These are phyloP conservation scores for Orthonevra nobilis DNA, from an alignment of 2,888 invertebrate species.

Conservation along the genomic window DNA sequence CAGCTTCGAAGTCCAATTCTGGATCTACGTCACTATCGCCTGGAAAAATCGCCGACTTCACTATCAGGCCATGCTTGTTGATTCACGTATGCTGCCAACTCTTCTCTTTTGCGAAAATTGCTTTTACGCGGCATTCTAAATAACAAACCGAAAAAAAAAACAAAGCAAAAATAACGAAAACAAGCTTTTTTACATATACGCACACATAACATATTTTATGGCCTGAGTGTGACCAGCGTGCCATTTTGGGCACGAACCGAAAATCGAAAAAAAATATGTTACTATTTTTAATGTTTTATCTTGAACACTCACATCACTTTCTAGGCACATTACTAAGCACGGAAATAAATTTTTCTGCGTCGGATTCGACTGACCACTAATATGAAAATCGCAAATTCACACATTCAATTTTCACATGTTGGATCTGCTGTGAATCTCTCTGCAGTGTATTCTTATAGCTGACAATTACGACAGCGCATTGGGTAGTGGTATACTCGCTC, in stretches of 20 bases:
- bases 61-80: slow-evolving; percentile 26
- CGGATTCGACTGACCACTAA: too few relatives aligned
- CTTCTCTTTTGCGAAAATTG: slow-evolving; percentile 21
- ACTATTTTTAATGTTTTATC: neutral
- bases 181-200: neutral
- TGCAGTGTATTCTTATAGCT: neutral
- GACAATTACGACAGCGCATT: too few relatives aligned
- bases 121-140: neutral
- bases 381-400: too few relatives aligned
- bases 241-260: too few relatives aligned
- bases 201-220: too few relatives aligned
- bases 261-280: too few relatives aligned
- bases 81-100: slow-evolving; percentile 27
- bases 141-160: neutral
- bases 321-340: too few relatives aligned
- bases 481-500: too few relatives aligned
- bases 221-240: too few relatives aligned
- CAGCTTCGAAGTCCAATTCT: slow-evolving; percentile 31
- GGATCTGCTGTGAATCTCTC: neutral
- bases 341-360: too few relatives aligned
- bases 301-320: too few relatives aligned
- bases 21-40: slow-evolving; percentile 39
- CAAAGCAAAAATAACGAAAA: neutral
- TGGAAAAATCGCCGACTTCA: slow-evolving; percentile 36
- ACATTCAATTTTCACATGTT: neutral